phyloP scores from a whole-genome alignment of 2,113 vertebrate genomes.

The Climacteris rufus region DNA sequence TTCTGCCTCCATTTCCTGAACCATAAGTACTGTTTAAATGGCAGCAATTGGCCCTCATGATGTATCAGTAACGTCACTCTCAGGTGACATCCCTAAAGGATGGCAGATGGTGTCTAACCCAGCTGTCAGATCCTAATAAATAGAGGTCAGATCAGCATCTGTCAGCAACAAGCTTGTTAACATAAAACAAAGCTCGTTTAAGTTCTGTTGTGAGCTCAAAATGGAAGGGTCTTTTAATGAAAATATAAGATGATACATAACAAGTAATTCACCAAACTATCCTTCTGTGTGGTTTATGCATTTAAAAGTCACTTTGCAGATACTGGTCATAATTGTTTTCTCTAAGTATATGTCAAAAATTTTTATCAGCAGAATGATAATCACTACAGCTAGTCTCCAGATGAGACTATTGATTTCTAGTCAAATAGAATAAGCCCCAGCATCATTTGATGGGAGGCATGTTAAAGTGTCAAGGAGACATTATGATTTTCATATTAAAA shows the following conservation, averaged over 20 bases:
- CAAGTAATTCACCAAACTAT: not conserved
- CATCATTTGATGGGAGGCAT: not conserved
- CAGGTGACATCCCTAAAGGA: not conserved
- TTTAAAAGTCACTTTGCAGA: not conserved
- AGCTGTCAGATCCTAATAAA: not conserved
- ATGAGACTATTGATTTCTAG: not conserved
- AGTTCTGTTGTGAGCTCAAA: not conserved
- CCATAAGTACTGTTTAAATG: not conserved
- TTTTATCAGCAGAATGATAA: not conserved
- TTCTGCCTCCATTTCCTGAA: not conserved
- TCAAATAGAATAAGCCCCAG: not conserved
- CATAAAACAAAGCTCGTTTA: not conserved
- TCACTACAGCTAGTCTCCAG: not conserved
- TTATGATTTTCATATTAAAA: not conserved
- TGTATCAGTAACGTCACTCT: not conserved
- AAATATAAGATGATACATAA: not conserved
- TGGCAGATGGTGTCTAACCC: not conserved
- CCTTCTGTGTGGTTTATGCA: not conserved
- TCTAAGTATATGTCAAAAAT: not conserved
- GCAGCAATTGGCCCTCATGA: not conserved
- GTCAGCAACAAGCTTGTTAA: not conserved
- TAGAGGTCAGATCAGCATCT: not conserved
- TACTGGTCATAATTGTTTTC: not conserved
- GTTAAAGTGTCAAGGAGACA: not conserved
- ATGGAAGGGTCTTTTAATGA: not conserved